These are phyloP conservation scores for Drosophila putrida DNA, from an alignment of 2,888 invertebrate genomes.

Conservation along the genomic window DNA sequence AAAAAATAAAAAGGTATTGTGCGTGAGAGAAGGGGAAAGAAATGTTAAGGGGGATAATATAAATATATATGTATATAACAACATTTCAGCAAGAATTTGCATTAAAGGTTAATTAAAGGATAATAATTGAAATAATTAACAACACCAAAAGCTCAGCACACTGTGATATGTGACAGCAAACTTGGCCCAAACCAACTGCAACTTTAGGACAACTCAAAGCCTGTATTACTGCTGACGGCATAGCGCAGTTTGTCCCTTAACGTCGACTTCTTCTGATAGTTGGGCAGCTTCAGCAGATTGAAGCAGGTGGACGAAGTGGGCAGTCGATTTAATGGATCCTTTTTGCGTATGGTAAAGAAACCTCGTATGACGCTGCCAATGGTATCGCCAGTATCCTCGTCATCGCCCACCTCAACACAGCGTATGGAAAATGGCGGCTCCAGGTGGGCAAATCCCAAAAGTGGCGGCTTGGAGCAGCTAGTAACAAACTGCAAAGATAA, in stretches of 20 bases:
- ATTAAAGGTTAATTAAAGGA: slow-evolving; percentile 11
- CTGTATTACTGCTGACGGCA: slow-evolving; percentile 98
- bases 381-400: slow-evolving; percentile 93
- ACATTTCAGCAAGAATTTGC: slow-evolving; percentile 36
- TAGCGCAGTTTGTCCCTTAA: slow-evolving; percentile 98
- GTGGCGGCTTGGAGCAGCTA: slow-evolving; percentile 98
- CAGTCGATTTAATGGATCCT: slow-evolving; percentile 96
- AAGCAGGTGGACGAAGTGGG: slow-evolving; percentile 99
- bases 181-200: neutral
- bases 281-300: slow-evolving; percentile 98
- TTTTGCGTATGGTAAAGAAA: slow-evolving; percentile 98
- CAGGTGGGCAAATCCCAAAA: slow-evolving; percentile 97
- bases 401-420: slow-evolving; percentile 99
- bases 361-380: slow-evolving; percentile 98
- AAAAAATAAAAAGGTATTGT: slow-evolving; percentile 36
- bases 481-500: slow-evolving; percentile 90
- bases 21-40: neutral
- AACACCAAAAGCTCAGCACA: slow-evolving; percentile 49
- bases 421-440: slow-evolving; percentile 99
- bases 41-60: neutral
- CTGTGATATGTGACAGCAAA: slow-evolving; percentile 49
- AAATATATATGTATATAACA: slow-evolving; percentile 43
- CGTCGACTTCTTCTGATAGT: slow-evolving; percentile 98
- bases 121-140: slow-evolving; percentile 29
- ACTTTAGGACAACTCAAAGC: slow-evolving; percentile 97